Evolutionary conservation across 1,140 invertebrate species (phyloP).

Genomic region (Copidosoma floridanum): DNA sequence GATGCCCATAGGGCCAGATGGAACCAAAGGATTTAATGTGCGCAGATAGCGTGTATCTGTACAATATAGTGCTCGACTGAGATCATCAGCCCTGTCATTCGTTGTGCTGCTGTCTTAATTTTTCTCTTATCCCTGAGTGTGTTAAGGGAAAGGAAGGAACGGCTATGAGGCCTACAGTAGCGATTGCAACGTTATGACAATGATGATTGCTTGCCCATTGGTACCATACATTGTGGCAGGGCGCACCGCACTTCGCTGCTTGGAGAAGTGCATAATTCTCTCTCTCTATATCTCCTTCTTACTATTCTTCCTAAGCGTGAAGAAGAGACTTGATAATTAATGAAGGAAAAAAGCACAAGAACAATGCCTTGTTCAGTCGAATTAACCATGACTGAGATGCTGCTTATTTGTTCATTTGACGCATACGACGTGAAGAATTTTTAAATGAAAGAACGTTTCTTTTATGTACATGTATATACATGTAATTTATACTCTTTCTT

Average conservation of each 20-base stretch:
- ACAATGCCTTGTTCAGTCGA: constrained; percentile 22
- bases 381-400: constrained; percentile 17
- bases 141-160: constrained; percentile 33
- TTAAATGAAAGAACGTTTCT: constrained; percentile 23
- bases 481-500: constrained; percentile 1
- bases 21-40: constrained; percentile 60
- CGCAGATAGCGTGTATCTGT: constrained; percentile 57
- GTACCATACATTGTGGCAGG: constrained; percentile 14
- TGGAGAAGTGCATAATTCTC: neutral
- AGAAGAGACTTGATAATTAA: neutral
- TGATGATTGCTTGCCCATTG: too few species aligned
- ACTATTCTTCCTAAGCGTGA: too few species aligned
- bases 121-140: constrained; percentile 35
- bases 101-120: constrained; percentile 45
- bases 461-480: neutral
- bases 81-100: constrained; percentile 33
- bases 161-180: constrained; percentile 52
- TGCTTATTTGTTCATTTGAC: too few species aligned
- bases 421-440: too few species aligned
- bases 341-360: constrained; percentile 15
- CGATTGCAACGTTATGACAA: too few species aligned
- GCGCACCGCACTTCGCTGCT: neutral
- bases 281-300: too few species aligned
- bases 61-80: too few species aligned
- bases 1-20: constrained; percentile 61